phyloP scores from a whole-genome alignment of 2,113 vertebrate genomes.

The Sisor rabdophorus region DNA sequence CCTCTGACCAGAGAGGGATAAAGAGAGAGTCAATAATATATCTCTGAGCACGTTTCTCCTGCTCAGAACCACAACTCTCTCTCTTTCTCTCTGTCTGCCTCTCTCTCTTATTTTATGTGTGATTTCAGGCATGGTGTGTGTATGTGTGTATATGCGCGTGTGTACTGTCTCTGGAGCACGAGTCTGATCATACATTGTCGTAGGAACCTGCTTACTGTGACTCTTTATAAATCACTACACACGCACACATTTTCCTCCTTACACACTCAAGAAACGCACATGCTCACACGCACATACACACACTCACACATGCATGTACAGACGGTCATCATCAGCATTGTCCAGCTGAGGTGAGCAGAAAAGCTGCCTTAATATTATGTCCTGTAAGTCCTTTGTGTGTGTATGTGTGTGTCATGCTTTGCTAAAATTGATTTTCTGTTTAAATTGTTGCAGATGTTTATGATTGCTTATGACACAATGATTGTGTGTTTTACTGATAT shows the following conservation, averaged over 20 bases:
- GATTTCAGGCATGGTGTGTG: neutral
- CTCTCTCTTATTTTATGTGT: slow-evolving; percentile 12
- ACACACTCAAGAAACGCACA: neutral
- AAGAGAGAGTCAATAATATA: slow-evolving; percentile 46
- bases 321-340: neutral
- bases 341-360: neutral
- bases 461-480: neutral
- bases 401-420: neutral
- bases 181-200: slow-evolving; percentile 8
- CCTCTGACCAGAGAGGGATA: slow-evolving; percentile 12
- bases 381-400: slow-evolving; percentile 15
- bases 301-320: slow-evolving; percentile 9
- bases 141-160: neutral
- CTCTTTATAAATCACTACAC: slow-evolving; percentile 17
- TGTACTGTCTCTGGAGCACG: slow-evolving; percentile 12
- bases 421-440: neutral
- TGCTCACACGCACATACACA: neutral
- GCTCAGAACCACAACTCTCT: slow-evolving; percentile 51
- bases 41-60: slow-evolving; percentile 47
- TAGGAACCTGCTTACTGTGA: slow-evolving; percentile 25
- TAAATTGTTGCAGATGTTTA: neutral
- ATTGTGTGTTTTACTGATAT: neutral
- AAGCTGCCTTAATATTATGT: neutral
- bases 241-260: neutral
- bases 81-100: slow-evolving; percentile 48